Conservation (phyloP, 2,888 invertebrate genomes). For the Stramonita haemastoma region DNA sequence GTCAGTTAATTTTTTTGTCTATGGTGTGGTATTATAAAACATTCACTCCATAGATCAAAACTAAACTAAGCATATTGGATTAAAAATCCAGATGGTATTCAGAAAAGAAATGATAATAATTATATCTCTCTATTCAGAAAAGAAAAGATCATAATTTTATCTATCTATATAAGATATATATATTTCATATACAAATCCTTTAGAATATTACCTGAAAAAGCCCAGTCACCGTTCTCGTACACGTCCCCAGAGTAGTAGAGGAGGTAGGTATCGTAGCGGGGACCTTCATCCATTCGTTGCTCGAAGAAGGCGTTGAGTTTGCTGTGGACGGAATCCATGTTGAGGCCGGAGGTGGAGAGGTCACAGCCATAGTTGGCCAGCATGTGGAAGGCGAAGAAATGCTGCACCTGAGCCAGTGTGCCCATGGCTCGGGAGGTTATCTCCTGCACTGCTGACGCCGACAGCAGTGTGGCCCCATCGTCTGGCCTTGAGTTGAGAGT, state of each 20-base stretch:
- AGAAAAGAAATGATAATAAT: too few relatives aligned
- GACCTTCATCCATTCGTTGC: conserved; percentile 73
- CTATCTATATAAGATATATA: too few relatives aligned
- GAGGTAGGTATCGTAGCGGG: conserved; percentile 76
- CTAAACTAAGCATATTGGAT: too few relatives aligned
- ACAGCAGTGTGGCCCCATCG: conserved; percentile 63
- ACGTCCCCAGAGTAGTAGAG: conserved; percentile 76
- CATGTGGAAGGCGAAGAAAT: conserved; percentile 75
- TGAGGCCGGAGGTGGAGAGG: conserved; percentile 73
- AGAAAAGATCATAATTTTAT: too few relatives aligned
- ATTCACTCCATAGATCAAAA: too few relatives aligned
- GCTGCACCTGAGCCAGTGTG: conserved; percentile 70
- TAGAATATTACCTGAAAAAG: conserved; percentile 69
- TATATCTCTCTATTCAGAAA: too few relatives aligned
- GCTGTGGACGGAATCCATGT: conserved; percentile 64
- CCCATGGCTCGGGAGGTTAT: conserved; percentile 66
- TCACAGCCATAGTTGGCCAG: conserved; percentile 76
- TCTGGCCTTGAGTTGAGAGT: conserved; percentile 53
- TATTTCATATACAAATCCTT: not conserved
- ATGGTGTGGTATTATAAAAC: too few relatives aligned
- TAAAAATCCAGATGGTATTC: too few relatives aligned
- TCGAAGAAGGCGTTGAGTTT: conserved; percentile 74
- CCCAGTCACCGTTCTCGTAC: conserved; percentile 76
- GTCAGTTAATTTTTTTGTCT: too few relatives aligned
- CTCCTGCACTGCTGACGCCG: conserved; percentile 66